Conservation (phyloP, 2,797 vertebrate genomes). For the Phalanger gymnotis region DNA sequence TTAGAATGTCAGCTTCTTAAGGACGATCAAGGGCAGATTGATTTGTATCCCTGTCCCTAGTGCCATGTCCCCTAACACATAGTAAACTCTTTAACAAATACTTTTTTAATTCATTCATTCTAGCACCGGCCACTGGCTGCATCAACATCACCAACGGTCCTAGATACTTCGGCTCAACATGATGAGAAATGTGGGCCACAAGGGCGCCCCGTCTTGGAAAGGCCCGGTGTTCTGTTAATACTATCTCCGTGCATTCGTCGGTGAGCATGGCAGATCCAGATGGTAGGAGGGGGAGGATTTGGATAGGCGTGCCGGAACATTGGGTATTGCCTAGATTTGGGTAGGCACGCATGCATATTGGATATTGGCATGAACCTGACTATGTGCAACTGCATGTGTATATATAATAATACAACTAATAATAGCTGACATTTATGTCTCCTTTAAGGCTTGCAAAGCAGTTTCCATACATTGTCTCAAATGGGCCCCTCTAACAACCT, state of each 20-base stretch:
- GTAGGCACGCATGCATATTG: not conserved
- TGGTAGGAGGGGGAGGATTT: not conserved
- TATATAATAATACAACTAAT: not conserved
- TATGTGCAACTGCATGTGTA: not conserved
- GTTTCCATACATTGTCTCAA: not conserved
- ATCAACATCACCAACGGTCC: not conserved
- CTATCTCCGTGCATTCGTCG: not conserved
- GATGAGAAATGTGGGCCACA: not conserved
- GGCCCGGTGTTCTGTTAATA: not conserved
- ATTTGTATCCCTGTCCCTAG: too few species aligned
- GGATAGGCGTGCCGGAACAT: not conserved
- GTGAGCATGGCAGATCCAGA: not conserved
- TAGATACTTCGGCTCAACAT: not conserved
- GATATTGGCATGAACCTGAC: not conserved
- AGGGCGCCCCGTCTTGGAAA: not conserved
- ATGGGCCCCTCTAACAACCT: not conserved
- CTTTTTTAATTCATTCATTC: too few species aligned
- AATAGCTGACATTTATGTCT: not conserved
- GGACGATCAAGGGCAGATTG: too few species aligned
- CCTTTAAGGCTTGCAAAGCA: not conserved
- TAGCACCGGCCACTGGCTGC: not conserved
- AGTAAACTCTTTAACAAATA: too few species aligned
- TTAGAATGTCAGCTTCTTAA: too few species aligned
- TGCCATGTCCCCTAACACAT: too few species aligned
- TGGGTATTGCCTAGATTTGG: not conserved